Conservation (phyloP, 2,888 invertebrate species). For the Pemphredon lugubris region DNA sequence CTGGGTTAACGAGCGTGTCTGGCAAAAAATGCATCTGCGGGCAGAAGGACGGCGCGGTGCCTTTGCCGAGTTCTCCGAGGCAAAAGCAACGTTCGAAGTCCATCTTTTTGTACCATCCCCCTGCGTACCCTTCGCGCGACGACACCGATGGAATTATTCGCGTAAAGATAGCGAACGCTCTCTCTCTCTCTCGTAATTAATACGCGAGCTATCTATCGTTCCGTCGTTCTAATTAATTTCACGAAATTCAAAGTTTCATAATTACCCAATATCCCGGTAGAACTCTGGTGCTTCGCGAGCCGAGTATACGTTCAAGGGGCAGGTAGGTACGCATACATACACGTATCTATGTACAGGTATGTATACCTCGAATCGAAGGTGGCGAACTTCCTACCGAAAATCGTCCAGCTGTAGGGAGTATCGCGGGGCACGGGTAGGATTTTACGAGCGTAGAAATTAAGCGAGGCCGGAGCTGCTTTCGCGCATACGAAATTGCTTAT, state of each 20-base stretch:
- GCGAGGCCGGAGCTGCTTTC: slow-evolving; percentile 49
- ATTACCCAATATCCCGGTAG: not conserved
- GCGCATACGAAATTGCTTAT: slow-evolving; percentile 65
- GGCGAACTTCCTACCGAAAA: not conserved
- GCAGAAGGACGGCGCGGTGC: slow-evolving; percentile 9
- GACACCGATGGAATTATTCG: no score
- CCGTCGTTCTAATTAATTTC: not conserved
- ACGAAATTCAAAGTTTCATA: not conserved
- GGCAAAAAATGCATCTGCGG: slow-evolving; percentile 36
- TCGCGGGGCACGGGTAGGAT: slow-evolving; percentile 21
- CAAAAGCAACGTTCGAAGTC: no score
- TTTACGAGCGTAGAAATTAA: slow-evolving; percentile 67
- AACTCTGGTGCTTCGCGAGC: not conserved
- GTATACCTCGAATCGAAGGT: no score
- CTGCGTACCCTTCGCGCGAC: no score
- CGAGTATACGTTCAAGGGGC: no score
- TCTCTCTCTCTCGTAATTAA: no score
- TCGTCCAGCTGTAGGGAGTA: slow-evolving; percentile 4
- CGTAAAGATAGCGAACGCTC: no score
- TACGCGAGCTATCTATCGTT: no score
- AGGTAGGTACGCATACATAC: no score
- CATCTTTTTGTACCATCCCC: no score
- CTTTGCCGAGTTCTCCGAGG: slow-evolving; percentile 18
- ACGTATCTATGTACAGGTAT: no score
- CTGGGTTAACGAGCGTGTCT: slow-evolving; percentile 29